A percentile compares a stretch with the other conserved stretches of the same genome.
These are phyloP conservation scores for Sebastolobus altivelis DNA, from an alignment of 2,797 vertebrate genomes.

Conservation along the genomic window DNA sequence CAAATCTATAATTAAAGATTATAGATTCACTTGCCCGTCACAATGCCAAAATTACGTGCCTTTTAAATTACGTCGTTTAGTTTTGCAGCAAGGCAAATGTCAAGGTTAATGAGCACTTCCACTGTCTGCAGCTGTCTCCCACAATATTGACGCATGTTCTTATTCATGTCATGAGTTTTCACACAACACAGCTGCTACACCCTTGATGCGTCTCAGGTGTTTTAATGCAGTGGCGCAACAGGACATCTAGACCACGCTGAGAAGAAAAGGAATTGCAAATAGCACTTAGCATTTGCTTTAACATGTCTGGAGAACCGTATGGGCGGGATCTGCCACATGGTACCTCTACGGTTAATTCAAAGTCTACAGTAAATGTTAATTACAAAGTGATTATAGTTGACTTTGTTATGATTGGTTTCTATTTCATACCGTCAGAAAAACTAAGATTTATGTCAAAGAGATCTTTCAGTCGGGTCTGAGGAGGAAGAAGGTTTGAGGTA, in stretches of 20 bases:
- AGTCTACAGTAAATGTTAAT: background rate
- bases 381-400: background rate
- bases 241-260: conserved; percentile 38
- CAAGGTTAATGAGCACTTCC: conserved; percentile 17
- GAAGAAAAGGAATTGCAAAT: conserved; percentile 39
- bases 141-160: conserved; percentile 12
- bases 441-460: conserved; percentile 16
- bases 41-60: background rate
- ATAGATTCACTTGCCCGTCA: background rate
- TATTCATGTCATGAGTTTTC: conserved; percentile 42
- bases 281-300: conserved; percentile 34
- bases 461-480: background rate
- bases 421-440: background rate
- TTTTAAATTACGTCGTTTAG: background rate
- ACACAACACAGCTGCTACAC: conserved; percentile 55
- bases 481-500: conserved; percentile 18
- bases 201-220: conserved; percentile 54
- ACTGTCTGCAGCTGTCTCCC: conserved; percentile 2
- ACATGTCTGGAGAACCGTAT: background rate
- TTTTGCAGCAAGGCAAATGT: conserved; percentile 19
- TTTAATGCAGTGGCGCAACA: conserved; percentile 26
- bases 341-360: background rate
- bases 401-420: background rate
- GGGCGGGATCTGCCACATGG: background rate
- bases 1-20: background rate